Conservation (phyloP, 2,888 invertebrate species). For the Caenorhabditis drosophilae region DNA sequence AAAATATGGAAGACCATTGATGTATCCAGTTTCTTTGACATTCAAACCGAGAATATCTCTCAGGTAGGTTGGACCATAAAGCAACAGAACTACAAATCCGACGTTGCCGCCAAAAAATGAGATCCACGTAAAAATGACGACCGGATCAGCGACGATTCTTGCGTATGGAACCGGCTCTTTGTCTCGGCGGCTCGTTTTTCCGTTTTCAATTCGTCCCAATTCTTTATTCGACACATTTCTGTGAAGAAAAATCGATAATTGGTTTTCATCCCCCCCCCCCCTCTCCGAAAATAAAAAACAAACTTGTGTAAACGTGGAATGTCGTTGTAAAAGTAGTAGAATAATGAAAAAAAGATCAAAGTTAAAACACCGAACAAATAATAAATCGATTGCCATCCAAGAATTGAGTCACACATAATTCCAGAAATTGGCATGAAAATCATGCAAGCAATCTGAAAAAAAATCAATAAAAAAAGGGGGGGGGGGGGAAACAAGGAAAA, state of each 20-base stretch:
- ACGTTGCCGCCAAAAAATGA: slow-evolving; percentile 44
- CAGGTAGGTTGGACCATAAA: slow-evolving; percentile 53
- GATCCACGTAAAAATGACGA: slow-evolving; percentile 13
- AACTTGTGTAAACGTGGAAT: slow-evolving; percentile 17
- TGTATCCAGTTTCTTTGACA: slow-evolving; percentile 40
- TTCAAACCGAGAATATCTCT: slow-evolving; percentile 38
- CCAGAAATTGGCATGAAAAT: slow-evolving; percentile 43
- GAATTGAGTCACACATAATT: slow-evolving; percentile 27
- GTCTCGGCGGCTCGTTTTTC: not conserved
- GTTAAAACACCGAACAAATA: slow-evolving; percentile 34
- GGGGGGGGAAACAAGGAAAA: no score
- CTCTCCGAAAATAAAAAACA: no score
- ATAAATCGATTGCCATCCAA: slow-evolving; percentile 39
- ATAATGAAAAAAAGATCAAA: slow-evolving; percentile 12
- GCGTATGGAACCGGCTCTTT: slow-evolving; percentile 17
- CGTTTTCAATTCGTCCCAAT: slow-evolving; percentile 5
- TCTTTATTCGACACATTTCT: slow-evolving; percentile 7
- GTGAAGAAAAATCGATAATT: no score
- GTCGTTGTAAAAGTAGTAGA: slow-evolving; percentile 33
- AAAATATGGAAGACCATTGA: slow-evolving; percentile 40
- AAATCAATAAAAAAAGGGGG: not conserved
- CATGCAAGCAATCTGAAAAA: slow-evolving; percentile 28
- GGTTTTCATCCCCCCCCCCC: not conserved
- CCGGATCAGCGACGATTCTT: slow-evolving; percentile 10
- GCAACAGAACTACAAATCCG: slow-evolving; percentile 45